These are phyloP conservation scores for Plumapathes pennacea DNA, from an alignment of 92 coral and sea anemone genomes.

Conservation along the genomic window DNA sequence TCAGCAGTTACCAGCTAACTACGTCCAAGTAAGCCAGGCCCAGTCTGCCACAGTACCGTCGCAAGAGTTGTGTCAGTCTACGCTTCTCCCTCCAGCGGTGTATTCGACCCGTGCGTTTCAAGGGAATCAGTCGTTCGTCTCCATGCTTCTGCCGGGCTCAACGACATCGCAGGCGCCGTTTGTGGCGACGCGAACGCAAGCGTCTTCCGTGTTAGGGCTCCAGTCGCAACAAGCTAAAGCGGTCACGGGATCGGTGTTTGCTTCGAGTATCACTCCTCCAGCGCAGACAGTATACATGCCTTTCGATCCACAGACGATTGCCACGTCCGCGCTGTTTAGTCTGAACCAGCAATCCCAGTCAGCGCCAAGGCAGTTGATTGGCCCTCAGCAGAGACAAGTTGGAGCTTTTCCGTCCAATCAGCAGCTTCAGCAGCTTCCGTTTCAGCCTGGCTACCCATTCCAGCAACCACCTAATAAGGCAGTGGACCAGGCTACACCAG, in stretches of 20 bases:
- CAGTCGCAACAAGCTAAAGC: slow-evolving; percentile 77
- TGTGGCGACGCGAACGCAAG: slow-evolving; percentile 72
- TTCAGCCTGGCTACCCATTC: slow-evolving; percentile 63
- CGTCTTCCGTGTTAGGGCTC: slow-evolving; percentile 64
- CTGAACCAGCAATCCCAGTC: slow-evolving; percentile 67
- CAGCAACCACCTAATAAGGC: slow-evolving; percentile 60
- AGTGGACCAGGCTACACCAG: slow-evolving; percentile 54
- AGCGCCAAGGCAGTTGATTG: slow-evolving; percentile 65
- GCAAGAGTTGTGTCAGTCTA: slow-evolving; percentile 71
- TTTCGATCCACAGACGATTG: slow-evolving; percentile 65
- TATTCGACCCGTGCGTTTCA: slow-evolving; percentile 83
- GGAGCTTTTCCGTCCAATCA: slow-evolving; percentile 49
- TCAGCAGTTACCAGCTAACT: slow-evolving; percentile 51
- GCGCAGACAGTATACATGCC: slow-evolving; percentile 83
- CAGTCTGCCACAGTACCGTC: slow-evolving; percentile 83
- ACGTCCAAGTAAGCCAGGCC: slow-evolving; percentile 59
- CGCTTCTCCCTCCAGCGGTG: slow-evolving; percentile 57
- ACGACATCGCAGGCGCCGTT: slow-evolving; percentile 81
- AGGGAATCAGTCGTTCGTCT: slow-evolving; percentile 75
- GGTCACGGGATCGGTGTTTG: slow-evolving; percentile 61
- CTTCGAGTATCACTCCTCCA: slow-evolving; percentile 56
- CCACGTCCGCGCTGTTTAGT: slow-evolving; percentile 65
- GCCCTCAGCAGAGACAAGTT: slow-evolving; percentile 40
- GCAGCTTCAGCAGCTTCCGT: slow-evolving; percentile 37
- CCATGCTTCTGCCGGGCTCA: slow-evolving; percentile 73